Percentiles rank a stretch among this genome's conserved stretches.
phyloP scores from a whole-genome alignment of 2,888 invertebrate genomes.

The Branchipolynoe longqiensis region DNA sequence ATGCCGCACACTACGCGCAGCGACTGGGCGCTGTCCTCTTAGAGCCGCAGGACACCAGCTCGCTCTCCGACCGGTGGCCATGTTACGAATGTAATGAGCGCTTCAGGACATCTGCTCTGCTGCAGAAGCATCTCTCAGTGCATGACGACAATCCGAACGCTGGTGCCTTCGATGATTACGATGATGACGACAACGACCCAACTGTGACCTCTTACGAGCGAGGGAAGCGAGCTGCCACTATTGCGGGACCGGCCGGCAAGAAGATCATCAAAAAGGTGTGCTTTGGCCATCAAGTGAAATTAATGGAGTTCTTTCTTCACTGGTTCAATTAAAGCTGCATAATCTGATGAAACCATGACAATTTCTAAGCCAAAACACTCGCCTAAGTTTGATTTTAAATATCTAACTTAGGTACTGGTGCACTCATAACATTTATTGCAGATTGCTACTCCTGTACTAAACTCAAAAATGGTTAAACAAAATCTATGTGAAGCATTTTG shows the following conservation, averaged over 20 bases:
- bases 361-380: no score
- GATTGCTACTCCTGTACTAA: no score
- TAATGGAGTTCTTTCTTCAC: no score
- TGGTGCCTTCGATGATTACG: not conserved
- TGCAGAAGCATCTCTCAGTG: constrained; percentile 85
- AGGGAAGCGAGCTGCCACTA: no score
- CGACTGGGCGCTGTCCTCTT: constrained; percentile 81
- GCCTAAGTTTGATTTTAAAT: no score
- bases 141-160: constrained; percentile 71
- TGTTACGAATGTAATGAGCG: constrained; percentile 86
- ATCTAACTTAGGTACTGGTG: no score
- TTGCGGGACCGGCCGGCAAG: not conserved
- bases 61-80: constrained; percentile 83
- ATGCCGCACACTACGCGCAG: constrained; percentile 86
- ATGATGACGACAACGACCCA: constrained; percentile 21
- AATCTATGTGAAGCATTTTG: no score
- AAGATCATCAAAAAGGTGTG: not conserved
- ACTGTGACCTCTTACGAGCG: constrained; percentile 10
- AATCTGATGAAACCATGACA: no score
- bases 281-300: no score
- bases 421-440: no score
- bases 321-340: no score
- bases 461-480: no score
- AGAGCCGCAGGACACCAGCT: not conserved
- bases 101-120: constrained; percentile 84